These are phyloP conservation scores for Pachyseris speciosa DNA, from an alignment of 64 coral and sea anemone genomes.

Conservation along the genomic window DNA sequence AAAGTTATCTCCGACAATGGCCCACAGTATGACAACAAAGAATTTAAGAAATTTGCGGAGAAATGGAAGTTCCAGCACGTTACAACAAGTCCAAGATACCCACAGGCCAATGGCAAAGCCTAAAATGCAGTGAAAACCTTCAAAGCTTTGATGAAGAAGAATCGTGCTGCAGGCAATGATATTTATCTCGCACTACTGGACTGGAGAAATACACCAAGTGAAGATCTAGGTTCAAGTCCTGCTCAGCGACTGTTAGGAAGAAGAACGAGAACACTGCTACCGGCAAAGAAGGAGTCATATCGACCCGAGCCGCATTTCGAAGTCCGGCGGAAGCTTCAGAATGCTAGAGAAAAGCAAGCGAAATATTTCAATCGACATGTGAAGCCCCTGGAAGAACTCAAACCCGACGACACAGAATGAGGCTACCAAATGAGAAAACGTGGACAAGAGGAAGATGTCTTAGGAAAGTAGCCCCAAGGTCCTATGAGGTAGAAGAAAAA, in stretches of 20 bases:
- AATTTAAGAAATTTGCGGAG: slow-evolving; percentile 14
- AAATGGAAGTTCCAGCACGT: slow-evolving; percentile 24
- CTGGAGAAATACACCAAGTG: background rate
- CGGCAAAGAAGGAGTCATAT: background rate
- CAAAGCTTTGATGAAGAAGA: background rate
- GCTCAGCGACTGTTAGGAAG: background rate
- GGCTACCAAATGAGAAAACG: background rate
- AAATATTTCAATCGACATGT: background rate
- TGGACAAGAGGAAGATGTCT: background rate
- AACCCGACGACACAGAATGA: background rate
- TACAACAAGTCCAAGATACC: background rate
- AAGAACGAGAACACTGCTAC: background rate
- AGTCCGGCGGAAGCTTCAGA: background rate
- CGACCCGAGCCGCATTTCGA: background rate
- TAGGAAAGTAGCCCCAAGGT: background rate
- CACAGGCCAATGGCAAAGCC: background rate
- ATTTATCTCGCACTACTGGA: background rate
- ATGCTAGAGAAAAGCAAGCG: background rate
- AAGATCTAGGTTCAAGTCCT: background rate
- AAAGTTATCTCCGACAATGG: slow-evolving; percentile 16
- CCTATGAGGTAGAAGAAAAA: background rate
- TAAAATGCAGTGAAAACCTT: background rate
- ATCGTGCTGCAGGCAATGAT: background rate
- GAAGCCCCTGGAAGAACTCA: background rate
- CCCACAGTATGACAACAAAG: background rate